These are phyloP conservation scores for Xenops minutus DNA, from an alignment of 2,797 vertebrate genomes.

Conservation along the genomic window DNA sequence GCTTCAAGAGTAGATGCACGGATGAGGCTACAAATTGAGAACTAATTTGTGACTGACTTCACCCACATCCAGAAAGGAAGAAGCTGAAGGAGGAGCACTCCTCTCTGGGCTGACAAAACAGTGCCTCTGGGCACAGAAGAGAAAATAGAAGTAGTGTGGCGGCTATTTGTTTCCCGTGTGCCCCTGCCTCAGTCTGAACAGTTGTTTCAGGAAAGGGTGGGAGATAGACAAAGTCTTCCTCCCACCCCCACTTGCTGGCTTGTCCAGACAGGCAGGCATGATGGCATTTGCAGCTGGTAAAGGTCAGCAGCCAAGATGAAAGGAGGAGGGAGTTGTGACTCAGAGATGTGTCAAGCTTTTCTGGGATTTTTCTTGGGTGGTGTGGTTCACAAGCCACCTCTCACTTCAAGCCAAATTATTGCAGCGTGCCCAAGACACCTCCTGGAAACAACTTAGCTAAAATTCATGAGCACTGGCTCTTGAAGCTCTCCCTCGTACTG, in stretches of 20 bases:
- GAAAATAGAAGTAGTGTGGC: neutral
- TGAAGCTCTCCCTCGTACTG: neutral
- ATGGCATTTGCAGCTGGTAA: slow-evolving; percentile 24
- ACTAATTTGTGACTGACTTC: neutral
- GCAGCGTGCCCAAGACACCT: neutral
- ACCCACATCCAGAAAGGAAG: neutral
- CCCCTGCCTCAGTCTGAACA: neutral
- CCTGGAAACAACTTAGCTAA: neutral
- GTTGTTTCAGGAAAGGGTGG: neutral
- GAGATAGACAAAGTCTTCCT: neutral
- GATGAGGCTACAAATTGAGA: neutral
- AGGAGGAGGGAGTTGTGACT: slow-evolving; percentile 21
- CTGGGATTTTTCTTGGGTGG: slow-evolving; percentile 32
- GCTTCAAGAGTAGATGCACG: neutral
- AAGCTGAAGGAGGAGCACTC: neutral
- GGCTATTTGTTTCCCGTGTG: rapidly evolving
- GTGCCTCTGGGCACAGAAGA: neutral
- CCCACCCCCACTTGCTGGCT: neutral
- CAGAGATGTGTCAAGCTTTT: slow-evolving; percentile 31
- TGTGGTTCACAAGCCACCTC: slow-evolving; percentile 17
- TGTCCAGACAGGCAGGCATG: neutral
- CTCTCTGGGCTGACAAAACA: neutral
- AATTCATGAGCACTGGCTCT: neutral
- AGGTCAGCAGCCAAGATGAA: slow-evolving; percentile 52
- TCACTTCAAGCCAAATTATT: slow-evolving; percentile 4